phyloP scores from a whole-genome alignment of 1,140 invertebrate species.

The Calycopis cecrops region DNA sequence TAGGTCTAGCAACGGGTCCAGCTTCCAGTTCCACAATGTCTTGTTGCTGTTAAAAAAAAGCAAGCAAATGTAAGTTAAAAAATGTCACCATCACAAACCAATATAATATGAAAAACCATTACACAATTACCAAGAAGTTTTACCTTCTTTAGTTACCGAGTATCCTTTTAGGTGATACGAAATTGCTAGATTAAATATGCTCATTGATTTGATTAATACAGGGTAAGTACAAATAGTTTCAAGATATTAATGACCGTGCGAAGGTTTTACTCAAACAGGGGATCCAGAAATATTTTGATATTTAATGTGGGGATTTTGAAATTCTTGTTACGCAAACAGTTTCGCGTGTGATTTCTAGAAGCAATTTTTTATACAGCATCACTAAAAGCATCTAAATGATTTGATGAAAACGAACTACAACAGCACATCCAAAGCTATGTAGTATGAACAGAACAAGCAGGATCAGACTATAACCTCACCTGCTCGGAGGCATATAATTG shows the following conservation, averaged over 20 bases:
- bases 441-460: conserved; percentile 50
- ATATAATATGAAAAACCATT: too few species aligned
- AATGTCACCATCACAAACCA: too few species aligned
- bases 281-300: neutral
- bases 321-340: neutral
- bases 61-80: too few species aligned
- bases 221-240: too few species aligned
- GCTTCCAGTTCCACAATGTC: conserved; percentile 81
- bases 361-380: conserved; percentile 29
- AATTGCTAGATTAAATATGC: too few species aligned
- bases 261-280: neutral
- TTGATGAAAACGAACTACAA: conserved; percentile 46
- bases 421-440: conserved; percentile 72
- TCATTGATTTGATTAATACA: too few species aligned
- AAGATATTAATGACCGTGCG: neutral
- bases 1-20: conserved; percentile 78
- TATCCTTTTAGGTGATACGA: too few species aligned
- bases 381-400: conserved; percentile 11
- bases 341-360: conserved; percentile 29
- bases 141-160: too few species aligned
- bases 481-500: conserved; percentile 73
- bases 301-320: neutral
- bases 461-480: conserved; percentile 67
- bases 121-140: too few species aligned
- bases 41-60: conserved; percentile 48